A percentile compares a stretch with the other conserved stretches of the same genome.
These are phyloP conservation scores for Antitype chi DNA, from an alignment of 2,888 invertebrate genomes.

Conservation along the genomic window DNA sequence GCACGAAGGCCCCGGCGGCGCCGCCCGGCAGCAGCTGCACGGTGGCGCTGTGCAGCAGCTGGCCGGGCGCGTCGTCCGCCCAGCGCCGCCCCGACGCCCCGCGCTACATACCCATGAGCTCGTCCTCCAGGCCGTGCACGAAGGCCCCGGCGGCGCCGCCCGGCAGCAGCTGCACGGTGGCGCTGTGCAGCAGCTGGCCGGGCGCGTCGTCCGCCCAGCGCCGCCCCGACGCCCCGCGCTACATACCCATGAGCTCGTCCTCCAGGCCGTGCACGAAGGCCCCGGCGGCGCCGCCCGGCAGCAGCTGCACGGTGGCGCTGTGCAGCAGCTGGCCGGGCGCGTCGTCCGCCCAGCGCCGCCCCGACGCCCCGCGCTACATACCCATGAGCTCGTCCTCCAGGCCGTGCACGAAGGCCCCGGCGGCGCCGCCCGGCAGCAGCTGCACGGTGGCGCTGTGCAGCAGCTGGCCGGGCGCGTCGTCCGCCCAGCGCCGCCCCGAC, in stretches of 20 bases:
- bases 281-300: slow-evolving; percentile 81
- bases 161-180: slow-evolving; percentile 91
- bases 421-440: neutral
- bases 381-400: neutral
- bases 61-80: slow-evolving; percentile 97
- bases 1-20: slow-evolving; percentile 93
- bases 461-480: too few relatives aligned
- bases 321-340: slow-evolving; percentile 97
- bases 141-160: slow-evolving; percentile 78
- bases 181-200: slow-evolving; percentile 96
- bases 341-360: slow-evolving; percentile 91
- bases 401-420: neutral
- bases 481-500: too few relatives aligned
- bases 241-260: too few relatives aligned
- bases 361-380: too few relatives aligned
- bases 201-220: slow-evolving; percentile 94
- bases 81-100: too few relatives aligned
- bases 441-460: too few relatives aligned
- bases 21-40: slow-evolving; percentile 97
- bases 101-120: too few relatives aligned
- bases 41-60: slow-evolving; percentile 93
- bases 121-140: slow-evolving; percentile 46
- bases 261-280: slow-evolving; percentile 46
- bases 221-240: too few relatives aligned
- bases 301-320: slow-evolving; percentile 92